Evolutionary conservation across 2,113 vertebrate genomes (phyloP).

Genomic region (Marmota monax): DNA sequence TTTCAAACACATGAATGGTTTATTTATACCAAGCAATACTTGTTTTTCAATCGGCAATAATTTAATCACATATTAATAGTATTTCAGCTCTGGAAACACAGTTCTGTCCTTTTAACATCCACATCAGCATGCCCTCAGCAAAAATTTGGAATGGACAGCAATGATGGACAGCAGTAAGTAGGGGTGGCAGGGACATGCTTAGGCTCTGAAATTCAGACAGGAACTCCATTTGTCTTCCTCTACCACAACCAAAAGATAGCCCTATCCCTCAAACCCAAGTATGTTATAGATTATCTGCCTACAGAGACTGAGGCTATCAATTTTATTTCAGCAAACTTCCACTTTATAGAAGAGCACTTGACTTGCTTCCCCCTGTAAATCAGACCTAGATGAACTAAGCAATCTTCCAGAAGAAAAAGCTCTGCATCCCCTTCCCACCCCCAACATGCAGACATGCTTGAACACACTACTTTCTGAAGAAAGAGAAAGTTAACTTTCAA

Average conservation of each 20-base stretch:
- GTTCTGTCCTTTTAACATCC: neutral
- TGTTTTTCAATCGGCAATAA: constrained; percentile 47
- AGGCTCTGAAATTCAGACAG: neutral
- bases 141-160: neutral
- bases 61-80: neutral
- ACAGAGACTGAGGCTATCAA: neutral
- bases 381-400: constrained; percentile 74
- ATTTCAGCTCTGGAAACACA: neutral
- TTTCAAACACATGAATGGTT: constrained; percentile 8
- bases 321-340: constrained; percentile 68
- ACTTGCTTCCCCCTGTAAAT: constrained; percentile 74
- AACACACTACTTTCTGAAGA: constrained; percentile 37
- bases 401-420: constrained; percentile 45
- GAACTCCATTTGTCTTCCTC: constrained; percentile 43
- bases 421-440: neutral
- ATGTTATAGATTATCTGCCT: neutral
- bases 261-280: constrained; percentile 2
- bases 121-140: neutral
- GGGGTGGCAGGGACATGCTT: neutral
- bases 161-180: neutral
- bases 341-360: constrained; percentile 75
- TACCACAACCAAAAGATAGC: constrained; percentile 71
- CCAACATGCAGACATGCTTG: neutral
- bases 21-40: constrained; percentile 26
- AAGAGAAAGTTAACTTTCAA: constrained; percentile 80